Base-by-base conservation (phyloP, 1,140 invertebrate genomes). In the Frieseomelitta varia region DNA sequence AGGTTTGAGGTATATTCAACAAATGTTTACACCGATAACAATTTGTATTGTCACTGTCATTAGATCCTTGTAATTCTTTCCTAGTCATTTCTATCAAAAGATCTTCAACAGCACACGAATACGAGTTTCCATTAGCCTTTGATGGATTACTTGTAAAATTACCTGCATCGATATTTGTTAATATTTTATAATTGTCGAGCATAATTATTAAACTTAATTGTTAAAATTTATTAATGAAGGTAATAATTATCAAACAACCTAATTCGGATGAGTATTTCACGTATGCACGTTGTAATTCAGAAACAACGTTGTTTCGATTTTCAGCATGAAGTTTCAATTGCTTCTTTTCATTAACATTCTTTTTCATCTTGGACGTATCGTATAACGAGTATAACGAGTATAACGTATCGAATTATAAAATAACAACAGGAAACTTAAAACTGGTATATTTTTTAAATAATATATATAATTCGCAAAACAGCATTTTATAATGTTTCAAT, bases 291-390 rank as follows among this genome's bases (percentile, higher is more conserved):
- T 76, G 74, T 6, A 88, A 63, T 65, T 51, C 58, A 12, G 8
- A 15, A 47, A 88, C 96, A 63, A 86, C 51, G 15, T 58, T 58
- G 51, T 85, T 81, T 11, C 61, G 58, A 21, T 19, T 58, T 34
- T 69, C 47, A 53, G 34, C 39, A 34, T 74, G 61, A 51, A 47
- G 4, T 53, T 75, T 19, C 24, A 76, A 67, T 47, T 14, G 24
- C 53, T 30, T 24, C 34, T 21, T 51, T 2, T 78, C 34, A 3
- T 19, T 34, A 61, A 12, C 34, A 34, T 21, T 51, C 0, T 30
- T 34, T 34, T 39, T 30, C 61, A 80, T 80, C 53, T 74, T 24
- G 2, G 67, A 67, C 21, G 39, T 39, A 39, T n/a, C n/a, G n/a
- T n/a, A n/a, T n/a, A n/a, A n/a, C n/a, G n/a, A n/a, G n/a, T n/a